Evolutionary conservation across 2,888 invertebrate genomes (phyloP), one percentile per base, ranked within the genome.

Genomic region (Axea sp.): DNA sequence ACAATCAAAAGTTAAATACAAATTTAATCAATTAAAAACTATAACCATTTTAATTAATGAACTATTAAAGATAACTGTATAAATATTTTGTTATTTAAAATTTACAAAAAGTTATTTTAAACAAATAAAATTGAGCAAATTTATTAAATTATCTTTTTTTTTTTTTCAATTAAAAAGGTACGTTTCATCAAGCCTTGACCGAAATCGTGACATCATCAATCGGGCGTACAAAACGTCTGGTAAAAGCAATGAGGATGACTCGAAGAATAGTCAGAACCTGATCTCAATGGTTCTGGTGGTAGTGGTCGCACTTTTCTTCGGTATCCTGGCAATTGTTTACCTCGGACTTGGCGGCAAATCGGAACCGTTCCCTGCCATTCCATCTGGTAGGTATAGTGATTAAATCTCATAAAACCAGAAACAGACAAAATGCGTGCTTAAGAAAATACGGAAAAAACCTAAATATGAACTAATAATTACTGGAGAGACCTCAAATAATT

Each of bases 201-300:
- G 83, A 76, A 77, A 83, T 15, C 79, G 83, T 6, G 84, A 86
- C 26, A 74, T 81, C 5, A 76, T 80, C 1, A 82, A 67, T 35
- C 84, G 83, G 77, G 75, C 80, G 0, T 84, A 82, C 65, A 84
- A 84, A 68, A 67, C 83, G 3, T 67, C 60, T 0, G 0, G 24
- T 3, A 67, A 57, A 39, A 57, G 26, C 45, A 76, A 80, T 33
- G 78, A 83, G 67, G 86, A 87, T 47, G 85, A 86, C 31, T 60
- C 76, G n/a, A 85, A 84, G 51, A 87, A 85, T 71, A 84, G 83
- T 72, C 86, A 86, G 72, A 87, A 87, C 55, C 76, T 86, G 73
- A 80, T 88, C n/a, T 88, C 88, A 7, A 84, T 88, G 84, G 78
- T 88, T 57, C 81, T 89, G 59, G 82, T 88, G 31, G 77, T 83